Conservation (phyloP, 2,113 vertebrate genomes). For the Ammodytes marinus region DNA sequence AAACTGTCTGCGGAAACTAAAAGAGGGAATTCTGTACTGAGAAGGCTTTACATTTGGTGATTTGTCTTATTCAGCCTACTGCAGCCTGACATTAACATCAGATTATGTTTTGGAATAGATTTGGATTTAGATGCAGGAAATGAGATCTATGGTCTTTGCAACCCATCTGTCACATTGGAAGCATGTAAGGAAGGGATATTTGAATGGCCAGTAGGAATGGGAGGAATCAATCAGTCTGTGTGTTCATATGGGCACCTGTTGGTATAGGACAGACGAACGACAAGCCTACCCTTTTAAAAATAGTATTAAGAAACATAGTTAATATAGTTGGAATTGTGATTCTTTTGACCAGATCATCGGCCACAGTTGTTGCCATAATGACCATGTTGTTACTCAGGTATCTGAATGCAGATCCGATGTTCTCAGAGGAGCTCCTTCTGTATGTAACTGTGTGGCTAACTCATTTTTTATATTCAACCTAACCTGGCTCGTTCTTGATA, state of each 20-base stretch:
- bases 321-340: neutral
- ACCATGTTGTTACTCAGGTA: constrained; percentile 52
- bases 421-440: constrained; percentile 81
- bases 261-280: neutral
- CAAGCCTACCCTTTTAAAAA: neutral
- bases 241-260: neutral
- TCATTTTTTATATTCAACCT: constrained; percentile 11
- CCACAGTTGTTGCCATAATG: neutral
- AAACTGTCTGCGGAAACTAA: neutral
- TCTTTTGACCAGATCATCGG: neutral
- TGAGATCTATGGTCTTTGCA: neutral
- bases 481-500: neutral
- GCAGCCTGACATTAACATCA: neutral
- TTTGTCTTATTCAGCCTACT: neutral
- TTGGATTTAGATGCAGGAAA: neutral
- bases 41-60: neutral
- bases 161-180: neutral
- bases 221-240: neutral
- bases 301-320: no score
- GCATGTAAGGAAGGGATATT: neutral
- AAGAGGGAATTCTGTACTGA: neutral
- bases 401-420: constrained; percentile 81
- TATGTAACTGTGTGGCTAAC: constrained; percentile 62
- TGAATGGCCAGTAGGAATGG: neutral
- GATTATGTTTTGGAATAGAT: neutral